These are phyloP conservation scores for Saccopteryx bilineata DNA, from an alignment of 2,113 vertebrate species.

Conservation along the genomic window DNA sequence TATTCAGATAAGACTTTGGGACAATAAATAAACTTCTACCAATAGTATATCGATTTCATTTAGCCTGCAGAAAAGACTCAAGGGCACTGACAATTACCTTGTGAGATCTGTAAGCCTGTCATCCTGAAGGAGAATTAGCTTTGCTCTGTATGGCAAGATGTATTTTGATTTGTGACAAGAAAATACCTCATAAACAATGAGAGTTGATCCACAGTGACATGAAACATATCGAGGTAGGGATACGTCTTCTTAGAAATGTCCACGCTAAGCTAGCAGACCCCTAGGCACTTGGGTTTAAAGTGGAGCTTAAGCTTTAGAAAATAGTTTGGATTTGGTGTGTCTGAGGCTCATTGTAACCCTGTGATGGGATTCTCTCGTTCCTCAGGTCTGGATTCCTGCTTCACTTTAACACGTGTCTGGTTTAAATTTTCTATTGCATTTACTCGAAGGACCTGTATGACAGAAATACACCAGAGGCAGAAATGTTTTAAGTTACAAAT, in stretches of 20 bases:
- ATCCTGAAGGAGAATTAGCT: constrained; percentile 22
- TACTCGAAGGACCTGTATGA: not conserved
- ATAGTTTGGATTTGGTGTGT: not conserved
- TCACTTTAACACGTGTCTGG: not conserved
- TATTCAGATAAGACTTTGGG: constrained; percentile 13
- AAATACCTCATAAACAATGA: not conserved
- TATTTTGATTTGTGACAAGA: constrained; percentile 34
- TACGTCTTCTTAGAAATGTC: not conserved
- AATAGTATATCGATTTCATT: constrained; percentile 35
- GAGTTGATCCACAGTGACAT: not conserved
- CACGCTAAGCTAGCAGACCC: not conserved
- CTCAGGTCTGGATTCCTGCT: not conserved
- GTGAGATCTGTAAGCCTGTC: not conserved
- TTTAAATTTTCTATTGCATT: not conserved
- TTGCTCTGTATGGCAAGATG: constrained; percentile 8
- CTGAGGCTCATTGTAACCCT: not conserved
- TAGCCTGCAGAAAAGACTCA: constrained; percentile 33
- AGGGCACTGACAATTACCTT: constrained; percentile 27
- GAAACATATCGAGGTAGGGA: not conserved
- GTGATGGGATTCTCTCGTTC: not conserved
- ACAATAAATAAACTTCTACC: not conserved
- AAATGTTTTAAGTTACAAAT: not conserved
- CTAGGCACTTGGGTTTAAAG: not conserved
- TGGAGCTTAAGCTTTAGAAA: constrained; percentile 12
- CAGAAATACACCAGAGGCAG: not conserved